Base-by-base conservation (phyloP, 53 echinoderm and acorn worm genomes). In the Henricia sp. region DNA sequence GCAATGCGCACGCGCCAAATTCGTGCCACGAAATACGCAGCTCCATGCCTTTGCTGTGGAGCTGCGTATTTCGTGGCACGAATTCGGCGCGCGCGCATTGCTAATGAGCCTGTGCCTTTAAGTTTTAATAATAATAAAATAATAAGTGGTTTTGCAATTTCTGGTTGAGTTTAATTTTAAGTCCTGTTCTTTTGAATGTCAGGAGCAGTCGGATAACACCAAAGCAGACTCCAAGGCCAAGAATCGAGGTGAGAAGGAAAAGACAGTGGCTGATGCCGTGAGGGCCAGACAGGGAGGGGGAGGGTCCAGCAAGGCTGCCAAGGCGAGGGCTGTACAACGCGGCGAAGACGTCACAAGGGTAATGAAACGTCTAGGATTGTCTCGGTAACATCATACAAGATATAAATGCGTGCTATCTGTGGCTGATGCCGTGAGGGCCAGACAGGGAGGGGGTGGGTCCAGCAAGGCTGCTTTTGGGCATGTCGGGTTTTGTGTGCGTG, bases 331-430 rank as follows among this genome's bases (percentile, higher is more conserved):
- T 34, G 74, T 95, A 6, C 91, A 93, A 13, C 91, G 85, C 38
- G 96, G 96, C 17, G 96, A 96, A 38, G 93, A 96, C 40, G 86
- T 96, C 2, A 95, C 95, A 20, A 90, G 68, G 88, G 87, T 86
- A 40, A 11, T n/a, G n/a, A n/a, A n/a, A n/a, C n/a, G n/a, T n/a
- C n/a, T n/a, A n/a, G n/a, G n/a, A n/a, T n/a, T n/a, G n/a, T 44
- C 44, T 56, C 33, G 62, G 23, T 27, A n/a, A n/a, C n/a, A n/a
- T n/a, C n/a, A n/a, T n/a, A n/a, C n/a, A n/a, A n/a, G n/a, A n/a
- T n/a, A n/a, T n/a, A n/a, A n/a, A n/a, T n/a, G n/a, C n/a, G n/a
- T n/a, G n/a, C n/a, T n/a, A n/a, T n/a, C n/a, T n/a, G 62, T 43
- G 37, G 86, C 71, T 19, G 71, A 63, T 44, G 52, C 55, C 26